phyloP scores from a whole-genome alignment of 1,140 invertebrate species.

The Vollenhovia emeryi region DNA sequence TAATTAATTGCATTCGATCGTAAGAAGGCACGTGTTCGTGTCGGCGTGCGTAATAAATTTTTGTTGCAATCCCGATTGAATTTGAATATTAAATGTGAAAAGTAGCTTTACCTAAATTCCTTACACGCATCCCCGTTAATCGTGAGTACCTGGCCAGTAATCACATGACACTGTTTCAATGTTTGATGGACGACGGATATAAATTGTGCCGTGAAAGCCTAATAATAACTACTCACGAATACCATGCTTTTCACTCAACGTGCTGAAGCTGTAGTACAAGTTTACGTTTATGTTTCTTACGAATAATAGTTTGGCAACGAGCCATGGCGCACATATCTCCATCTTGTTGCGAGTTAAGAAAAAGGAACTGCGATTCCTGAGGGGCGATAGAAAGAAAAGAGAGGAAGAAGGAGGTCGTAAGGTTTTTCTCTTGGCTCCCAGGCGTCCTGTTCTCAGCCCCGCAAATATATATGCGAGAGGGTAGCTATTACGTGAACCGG shows the following conservation, averaged over 20 bases:
- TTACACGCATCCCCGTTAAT: too few relatives aligned
- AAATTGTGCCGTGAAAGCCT: background rate
- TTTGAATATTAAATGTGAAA: background rate
- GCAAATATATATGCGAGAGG: conserved; percentile 19
- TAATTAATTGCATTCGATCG: background rate
- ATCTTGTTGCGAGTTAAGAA: conserved; percentile 25
- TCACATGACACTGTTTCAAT: background rate
- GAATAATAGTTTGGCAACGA: conserved; percentile 18
- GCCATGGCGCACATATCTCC: background rate
- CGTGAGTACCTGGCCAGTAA: too few relatives aligned
- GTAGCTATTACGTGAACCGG: conserved; percentile 50
- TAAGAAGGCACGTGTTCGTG: background rate
- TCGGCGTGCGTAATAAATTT: background rate
- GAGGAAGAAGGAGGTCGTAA: background rate
- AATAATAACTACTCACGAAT: conserved; percentile 13
- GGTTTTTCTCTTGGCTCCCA: background rate
- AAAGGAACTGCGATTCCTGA: background rate
- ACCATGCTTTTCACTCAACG: background rate
- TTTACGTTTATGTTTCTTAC: conserved; percentile 54
- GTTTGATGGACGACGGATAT: background rate
- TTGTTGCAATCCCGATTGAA: background rate
- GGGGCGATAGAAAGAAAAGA: background rate
- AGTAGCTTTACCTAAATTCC: background rate
- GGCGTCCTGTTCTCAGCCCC: background rate
- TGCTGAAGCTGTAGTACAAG: background rate